A percentile compares a stretch with the other conserved stretches of the same genome.
These are phyloP conservation scores for Anticlea derivata DNA, from an alignment of 2,888 invertebrate genomes.

Conservation along the genomic window DNA sequence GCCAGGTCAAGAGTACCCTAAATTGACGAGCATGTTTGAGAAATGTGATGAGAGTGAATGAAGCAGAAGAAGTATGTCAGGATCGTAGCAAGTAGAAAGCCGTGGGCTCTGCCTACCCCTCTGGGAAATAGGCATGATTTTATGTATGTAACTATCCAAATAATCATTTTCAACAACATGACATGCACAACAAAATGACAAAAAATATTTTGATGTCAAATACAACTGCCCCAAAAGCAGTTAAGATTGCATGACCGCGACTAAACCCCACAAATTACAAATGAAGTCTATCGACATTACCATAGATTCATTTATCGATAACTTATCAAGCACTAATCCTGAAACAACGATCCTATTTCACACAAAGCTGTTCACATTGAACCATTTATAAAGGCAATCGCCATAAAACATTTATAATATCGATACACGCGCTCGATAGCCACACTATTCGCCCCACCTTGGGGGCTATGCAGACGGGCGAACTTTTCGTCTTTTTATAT, in stretches of 20 bases:
- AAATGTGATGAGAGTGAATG: too few species aligned
- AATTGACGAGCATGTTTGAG: too few species aligned
- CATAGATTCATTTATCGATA: conserved; percentile 33
- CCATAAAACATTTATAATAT: conserved; percentile 57
- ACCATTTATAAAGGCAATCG: conserved; percentile 50
- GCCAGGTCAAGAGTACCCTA: too few species aligned
- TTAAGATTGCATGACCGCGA: conserved; percentile 13
- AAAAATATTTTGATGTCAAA: too few species aligned
- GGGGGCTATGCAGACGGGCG: conserved; percentile 36
- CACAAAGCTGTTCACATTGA: conserved; percentile 42
- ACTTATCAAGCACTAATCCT: conserved; percentile 28
- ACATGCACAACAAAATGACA: too few species aligned
- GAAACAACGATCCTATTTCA: conserved; percentile 31
- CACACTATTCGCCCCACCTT: conserved; percentile 39
- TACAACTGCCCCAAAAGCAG: conserved; percentile 1
- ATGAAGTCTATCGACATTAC: conserved; percentile 25
- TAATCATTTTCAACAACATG: too few species aligned
- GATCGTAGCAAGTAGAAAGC: too few species aligned
- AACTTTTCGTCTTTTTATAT: conserved; percentile 18
- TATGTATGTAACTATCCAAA: too few species aligned
- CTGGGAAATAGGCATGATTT: too few species aligned
- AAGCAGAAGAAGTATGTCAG: too few species aligned
- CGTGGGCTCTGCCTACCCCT: too few species aligned
- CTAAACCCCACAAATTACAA: conserved; percentile 7
- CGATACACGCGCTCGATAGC: conserved; percentile 46